phyloP scores from a whole-genome alignment of 2,888 invertebrate species.

The Caenorhabditis doughertyi region DNA sequence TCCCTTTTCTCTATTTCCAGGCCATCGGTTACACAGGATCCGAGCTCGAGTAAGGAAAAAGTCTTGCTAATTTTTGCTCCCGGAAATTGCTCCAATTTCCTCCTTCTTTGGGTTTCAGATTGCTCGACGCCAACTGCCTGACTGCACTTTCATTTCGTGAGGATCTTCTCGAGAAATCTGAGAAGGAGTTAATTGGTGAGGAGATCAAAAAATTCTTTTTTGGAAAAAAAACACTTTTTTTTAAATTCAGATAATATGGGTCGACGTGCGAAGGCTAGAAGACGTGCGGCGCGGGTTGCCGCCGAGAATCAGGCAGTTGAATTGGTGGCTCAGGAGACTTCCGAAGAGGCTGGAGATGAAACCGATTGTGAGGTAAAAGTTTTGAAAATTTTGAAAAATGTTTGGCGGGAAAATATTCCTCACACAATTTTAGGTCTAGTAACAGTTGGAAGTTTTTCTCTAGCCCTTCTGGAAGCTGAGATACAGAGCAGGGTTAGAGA shows the following conservation, averaged over 20 bases:
- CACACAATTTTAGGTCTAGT: no score
- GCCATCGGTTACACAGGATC: constrained; percentile 33
- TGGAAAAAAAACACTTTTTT: no score
- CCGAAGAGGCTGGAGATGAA: constrained; percentile 22
- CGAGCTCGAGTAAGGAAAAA: constrained; percentile 33
- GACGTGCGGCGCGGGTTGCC: constrained; percentile 42
- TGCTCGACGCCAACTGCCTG: constrained; percentile 45
- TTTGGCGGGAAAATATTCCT: no score
- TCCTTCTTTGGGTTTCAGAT: constrained; percentile 41
- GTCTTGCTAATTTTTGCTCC: background rate
- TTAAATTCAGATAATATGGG: constrained; percentile 46
- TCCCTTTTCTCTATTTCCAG: constrained; percentile 21
- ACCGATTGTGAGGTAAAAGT: constrained; percentile 52
- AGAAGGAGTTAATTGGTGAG: constrained; percentile 14
- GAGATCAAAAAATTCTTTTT: background rate
- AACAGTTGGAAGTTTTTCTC: no score
- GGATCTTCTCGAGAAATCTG: background rate
- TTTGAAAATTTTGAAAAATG: no score
- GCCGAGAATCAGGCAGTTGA: constrained; percentile 9
- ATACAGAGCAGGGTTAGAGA: background rate
- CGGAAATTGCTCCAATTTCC: constrained; percentile 35
- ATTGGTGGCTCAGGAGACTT: background rate
- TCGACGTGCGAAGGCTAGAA: constrained; percentile 51
- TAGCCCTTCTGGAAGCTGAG: background rate
- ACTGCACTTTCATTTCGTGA: constrained; percentile 43